Base-by-base conservation (phyloP, 64 coral and sea anemone genomes). In the Stichodactyla helianthus region DNA sequence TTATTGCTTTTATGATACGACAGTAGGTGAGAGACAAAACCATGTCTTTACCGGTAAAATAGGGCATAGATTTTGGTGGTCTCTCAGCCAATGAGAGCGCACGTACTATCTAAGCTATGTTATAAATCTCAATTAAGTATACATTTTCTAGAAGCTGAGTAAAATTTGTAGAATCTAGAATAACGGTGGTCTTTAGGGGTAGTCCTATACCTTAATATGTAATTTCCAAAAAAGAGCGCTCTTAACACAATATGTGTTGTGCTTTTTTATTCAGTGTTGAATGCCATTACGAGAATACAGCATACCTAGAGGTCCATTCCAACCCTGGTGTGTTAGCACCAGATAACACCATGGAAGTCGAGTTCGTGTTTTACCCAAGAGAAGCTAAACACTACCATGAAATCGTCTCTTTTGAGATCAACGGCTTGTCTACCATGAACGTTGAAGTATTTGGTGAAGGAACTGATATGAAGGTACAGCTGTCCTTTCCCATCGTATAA, bases 401-500 rank as follows among this genome's bases (percentile, higher is more conserved):
- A 85, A 59, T 77, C 22, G 91, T 99, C 50, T 93, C 93, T 4
- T 99, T 99, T 88, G 96, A 99, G 77, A 99, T 99, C 90, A 99
- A 99, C 57, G 96, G 96, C 59, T 89, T 99, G 31, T 99, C 96
- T 17, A 90, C 88, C 25, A 90, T 99, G 96, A 92, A 92, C 71
- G 96, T 99, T 8, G 96, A 99, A 64, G 89, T 92, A 71, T 79
- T 81, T 19, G 96, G 96, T 54, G 89, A 92, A 77, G 96, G 96
- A 25, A 99, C 96, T 64, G 96, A 99, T 15, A 99, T 99, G 93
- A 99, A 99, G 90, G 96, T 99, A 81, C 27, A 59, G 1, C 9
- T 59, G 9, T 16, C 56, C 56, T 59, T 59, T 59, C 2, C 56
- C 56, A 5, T 59, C 56, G 4, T 59, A 59, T 44, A 3, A 44